Conservation (phyloP, 1,140 invertebrate species). For the Diprion similis region DNA sequence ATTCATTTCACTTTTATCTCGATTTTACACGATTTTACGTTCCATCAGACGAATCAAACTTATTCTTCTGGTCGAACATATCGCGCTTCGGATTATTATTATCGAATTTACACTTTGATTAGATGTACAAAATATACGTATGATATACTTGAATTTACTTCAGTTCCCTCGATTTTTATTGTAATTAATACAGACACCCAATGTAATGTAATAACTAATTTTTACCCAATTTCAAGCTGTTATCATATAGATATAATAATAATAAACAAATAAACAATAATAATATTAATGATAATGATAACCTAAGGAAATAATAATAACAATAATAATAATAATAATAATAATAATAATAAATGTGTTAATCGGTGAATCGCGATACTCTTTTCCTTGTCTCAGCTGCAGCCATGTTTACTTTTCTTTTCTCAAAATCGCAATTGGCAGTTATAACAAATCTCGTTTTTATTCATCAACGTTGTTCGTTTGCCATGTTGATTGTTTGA, state of each 20-base stretch:
- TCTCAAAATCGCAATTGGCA: too few species aligned
- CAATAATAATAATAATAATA: slow-evolving; percentile 8
- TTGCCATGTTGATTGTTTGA: too few species aligned
- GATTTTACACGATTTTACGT: too few species aligned
- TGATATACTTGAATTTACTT: not conserved
- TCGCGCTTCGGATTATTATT: not conserved
- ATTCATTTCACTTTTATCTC: too few species aligned
- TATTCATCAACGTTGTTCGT: too few species aligned
- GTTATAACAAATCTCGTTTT: too few species aligned
- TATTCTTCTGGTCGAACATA: not conserved
- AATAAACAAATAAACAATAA: not conserved
- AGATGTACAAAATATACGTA: not conserved
- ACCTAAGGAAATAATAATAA: slow-evolving; percentile 3
- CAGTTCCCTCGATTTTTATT: not conserved
- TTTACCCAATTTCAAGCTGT: not conserved
- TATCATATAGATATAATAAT: not conserved
- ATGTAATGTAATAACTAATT: not conserved
- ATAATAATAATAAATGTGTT: slow-evolving; percentile 14
- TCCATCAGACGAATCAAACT: not conserved
- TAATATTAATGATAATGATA: not conserved
- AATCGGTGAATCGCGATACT: not conserved
- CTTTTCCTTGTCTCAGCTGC: not conserved
- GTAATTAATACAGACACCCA: not conserved
- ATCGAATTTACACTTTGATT: not conserved
- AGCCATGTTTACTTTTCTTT: too few species aligned